These are phyloP conservation scores for Ophion ellenae DNA, from an alignment of 2,888 invertebrate species.

Conservation along the genomic window DNA sequence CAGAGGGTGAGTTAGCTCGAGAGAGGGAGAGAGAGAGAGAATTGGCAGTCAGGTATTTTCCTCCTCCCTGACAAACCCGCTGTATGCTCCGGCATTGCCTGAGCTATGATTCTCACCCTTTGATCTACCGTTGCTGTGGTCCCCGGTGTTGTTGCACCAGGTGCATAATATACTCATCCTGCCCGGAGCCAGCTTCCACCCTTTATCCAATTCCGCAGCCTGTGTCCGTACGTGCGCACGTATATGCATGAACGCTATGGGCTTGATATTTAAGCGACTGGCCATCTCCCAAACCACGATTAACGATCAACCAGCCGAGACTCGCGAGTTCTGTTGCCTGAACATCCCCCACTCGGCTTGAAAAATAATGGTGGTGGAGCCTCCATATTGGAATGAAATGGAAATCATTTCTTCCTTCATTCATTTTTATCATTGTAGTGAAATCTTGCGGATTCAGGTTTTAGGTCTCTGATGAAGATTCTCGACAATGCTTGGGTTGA, in stretches of 20 bases:
- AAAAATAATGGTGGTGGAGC: background rate
- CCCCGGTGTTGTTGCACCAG: slow-evolving; percentile 48
- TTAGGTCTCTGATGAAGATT: no score
- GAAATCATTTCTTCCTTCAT: background rate
- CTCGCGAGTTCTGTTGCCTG: background rate
- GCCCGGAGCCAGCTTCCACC: background rate
- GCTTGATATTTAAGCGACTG: slow-evolving; percentile 55
- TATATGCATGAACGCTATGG: background rate
- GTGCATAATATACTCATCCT: slow-evolving; percentile 42
- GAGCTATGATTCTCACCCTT: slow-evolving; percentile 79
- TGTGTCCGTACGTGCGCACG: background rate
- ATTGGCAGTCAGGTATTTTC: slow-evolving; percentile 40
- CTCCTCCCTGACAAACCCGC: slow-evolving; percentile 68
- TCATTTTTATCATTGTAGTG: background rate
- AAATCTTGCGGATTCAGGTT: no score
- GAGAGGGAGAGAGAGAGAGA: slow-evolving; percentile 25
- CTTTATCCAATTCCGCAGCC: slow-evolving; percentile 31
- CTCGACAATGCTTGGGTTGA: no score
- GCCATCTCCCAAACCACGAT: slow-evolving; percentile 53
- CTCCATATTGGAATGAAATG: background rate
- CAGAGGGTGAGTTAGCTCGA: slow-evolving; percentile 38
- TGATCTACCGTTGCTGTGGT: slow-evolving; percentile 74
- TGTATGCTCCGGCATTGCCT: slow-evolving; percentile 65
- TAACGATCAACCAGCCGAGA: slow-evolving; percentile 13
- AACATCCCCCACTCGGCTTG: background rate